A percentile compares a stretch with the other conserved stretches of the same genome.
Conservation (phyloP, 2,797 vertebrate species). For the Gallinago nigripennis region DNA sequence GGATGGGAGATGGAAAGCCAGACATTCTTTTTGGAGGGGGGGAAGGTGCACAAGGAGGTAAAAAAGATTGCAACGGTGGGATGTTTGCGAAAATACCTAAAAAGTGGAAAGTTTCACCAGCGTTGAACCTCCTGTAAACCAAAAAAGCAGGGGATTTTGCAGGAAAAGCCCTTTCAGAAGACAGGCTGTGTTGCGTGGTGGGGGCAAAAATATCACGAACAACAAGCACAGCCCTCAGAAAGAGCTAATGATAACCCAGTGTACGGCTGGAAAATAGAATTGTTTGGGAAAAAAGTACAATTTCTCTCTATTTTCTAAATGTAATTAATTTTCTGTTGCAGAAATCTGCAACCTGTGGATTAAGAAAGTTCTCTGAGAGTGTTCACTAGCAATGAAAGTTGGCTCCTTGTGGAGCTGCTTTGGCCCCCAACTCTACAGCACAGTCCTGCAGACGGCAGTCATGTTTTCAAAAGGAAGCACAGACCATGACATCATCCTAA, state of each 20-base stretch:
- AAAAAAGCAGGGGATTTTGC: not conserved
- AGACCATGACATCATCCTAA: not conserved
- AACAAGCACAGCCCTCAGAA: not conserved
- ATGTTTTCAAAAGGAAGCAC: not conserved
- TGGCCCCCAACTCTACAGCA: not conserved
- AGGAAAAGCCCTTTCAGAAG: not conserved
- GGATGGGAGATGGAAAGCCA: not conserved
- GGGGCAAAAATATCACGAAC: not conserved
- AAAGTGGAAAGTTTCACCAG: not conserved
- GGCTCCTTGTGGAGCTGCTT: not conserved
- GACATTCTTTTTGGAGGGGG: not conserved
- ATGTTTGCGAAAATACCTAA: not conserved
- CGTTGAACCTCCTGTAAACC: not conserved
- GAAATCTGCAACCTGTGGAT: not conserved
- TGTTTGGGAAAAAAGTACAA: not conserved
- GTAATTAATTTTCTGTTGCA: not conserved
- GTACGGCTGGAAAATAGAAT: fast-evolving
- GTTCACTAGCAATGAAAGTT: not conserved
- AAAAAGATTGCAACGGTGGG: not conserved
- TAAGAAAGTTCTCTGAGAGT: not conserved
- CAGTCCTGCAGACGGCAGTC: not conserved
- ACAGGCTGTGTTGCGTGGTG: not conserved
- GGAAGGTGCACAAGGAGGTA: not conserved
- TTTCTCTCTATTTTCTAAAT: not conserved
- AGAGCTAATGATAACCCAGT: not conserved